Evolutionary conservation across 1,140 invertebrate genomes (phyloP).

Genomic region (Neotoxoptera formosana): DNA sequence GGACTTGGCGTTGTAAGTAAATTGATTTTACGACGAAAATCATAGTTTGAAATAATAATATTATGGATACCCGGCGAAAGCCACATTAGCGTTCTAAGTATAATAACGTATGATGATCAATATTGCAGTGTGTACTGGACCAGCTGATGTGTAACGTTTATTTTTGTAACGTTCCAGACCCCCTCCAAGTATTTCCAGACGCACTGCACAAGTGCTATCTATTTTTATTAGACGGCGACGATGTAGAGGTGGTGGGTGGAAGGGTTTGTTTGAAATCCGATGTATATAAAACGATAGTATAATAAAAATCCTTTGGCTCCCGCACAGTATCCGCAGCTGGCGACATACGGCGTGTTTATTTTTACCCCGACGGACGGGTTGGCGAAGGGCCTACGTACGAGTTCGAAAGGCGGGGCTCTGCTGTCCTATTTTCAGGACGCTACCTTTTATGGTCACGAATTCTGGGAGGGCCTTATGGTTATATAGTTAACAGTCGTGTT

Average conservation of each 20-base stretch:
- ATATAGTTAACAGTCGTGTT: background rate
- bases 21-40: background rate
- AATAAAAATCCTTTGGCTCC: constrained; percentile 47
- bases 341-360: constrained; percentile 38
- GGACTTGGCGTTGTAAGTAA: background rate
- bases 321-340: constrained; percentile 33
- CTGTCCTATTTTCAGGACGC: constrained; percentile 52
- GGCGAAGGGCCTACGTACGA: constrained; percentile 30
- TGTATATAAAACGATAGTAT: constrained; percentile 9
- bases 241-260: background rate
- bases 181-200: constrained; percentile 40
- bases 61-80: background rate
- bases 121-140: background rate
- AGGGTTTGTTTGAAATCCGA: constrained; percentile 23
- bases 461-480: background rate
- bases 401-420: background rate
- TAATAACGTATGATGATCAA: constrained; percentile 1
- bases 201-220: background rate
- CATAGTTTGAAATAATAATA: background rate
- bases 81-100: background rate
- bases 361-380: constrained; percentile 40
- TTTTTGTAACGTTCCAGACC: constrained; percentile 35
- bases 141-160: background rate
- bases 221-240: constrained; percentile 20
- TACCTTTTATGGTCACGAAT: constrained; percentile 38